A percentile compares a stretch with the other conserved stretches of the same genome.
These are phyloP conservation scores for Taeniopygia guttata DNA, from an alignment of 2,797 vertebrate genomes.

Conservation along the genomic window DNA sequence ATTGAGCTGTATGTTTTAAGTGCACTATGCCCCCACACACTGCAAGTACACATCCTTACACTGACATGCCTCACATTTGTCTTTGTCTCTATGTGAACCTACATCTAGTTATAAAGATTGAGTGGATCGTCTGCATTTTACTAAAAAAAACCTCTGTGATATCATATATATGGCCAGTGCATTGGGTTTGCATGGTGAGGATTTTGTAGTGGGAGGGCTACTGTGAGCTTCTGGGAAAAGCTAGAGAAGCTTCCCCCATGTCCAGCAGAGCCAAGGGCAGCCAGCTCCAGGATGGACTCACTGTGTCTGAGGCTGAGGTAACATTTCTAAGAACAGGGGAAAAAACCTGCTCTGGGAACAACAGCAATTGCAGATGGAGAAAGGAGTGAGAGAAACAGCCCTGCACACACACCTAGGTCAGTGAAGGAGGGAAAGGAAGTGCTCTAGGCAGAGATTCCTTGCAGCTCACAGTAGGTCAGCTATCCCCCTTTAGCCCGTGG, in stretches of 20 bases:
- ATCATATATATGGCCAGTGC: not conserved
- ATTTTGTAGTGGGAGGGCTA: not conserved
- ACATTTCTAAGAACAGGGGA: no score
- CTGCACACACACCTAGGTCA: not conserved
- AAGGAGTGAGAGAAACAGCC: not conserved
- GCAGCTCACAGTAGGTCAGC: not conserved
- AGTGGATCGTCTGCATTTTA: not conserved
- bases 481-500: not conserved
- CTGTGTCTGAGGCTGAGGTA: not conserved
- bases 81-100: not conserved
- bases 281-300: accelerated
- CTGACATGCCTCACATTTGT: not conserved
- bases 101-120: not conserved
- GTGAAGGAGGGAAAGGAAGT: not conserved
- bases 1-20: not conserved
- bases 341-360: not conserved
- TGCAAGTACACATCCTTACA: accelerated
- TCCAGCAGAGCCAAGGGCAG: not conserved
- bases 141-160: not conserved
- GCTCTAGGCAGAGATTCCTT: not conserved
- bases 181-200: not conserved
- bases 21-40: not conserved
- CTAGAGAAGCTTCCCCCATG: not conserved
- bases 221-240: not conserved
- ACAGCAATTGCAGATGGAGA: not conserved